Evolutionary conservation across 2,113 vertebrate genomes (phyloP), one percentile per base, ranked within the genome.

Genomic region (Tachuris rubrigastra): DNA sequence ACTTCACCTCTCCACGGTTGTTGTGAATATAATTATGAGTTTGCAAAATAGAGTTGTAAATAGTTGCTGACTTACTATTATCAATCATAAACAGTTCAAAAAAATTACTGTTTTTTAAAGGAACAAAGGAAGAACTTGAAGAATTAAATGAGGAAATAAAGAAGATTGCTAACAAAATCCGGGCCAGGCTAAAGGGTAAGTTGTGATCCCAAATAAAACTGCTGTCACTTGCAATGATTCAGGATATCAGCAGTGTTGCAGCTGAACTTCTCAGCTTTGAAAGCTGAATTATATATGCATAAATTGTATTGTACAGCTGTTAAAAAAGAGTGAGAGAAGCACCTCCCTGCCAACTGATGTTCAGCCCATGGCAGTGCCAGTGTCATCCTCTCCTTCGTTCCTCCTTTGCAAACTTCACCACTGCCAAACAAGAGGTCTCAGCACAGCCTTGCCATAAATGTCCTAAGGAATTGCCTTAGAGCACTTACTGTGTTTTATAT

Each of bases 111-210:
- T 65, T 91, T 75, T 42, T 94, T 89, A 53, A 96, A 99, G 99
- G 97, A 96, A 99, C 98, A 60, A 99, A 99, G 96, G 98, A 99
- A 80, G 98, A 99, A 66, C 98, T 99, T 33, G 98, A 99, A 93
- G 98, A 98, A 41, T 95, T 99, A 92, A 99, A 98, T 90, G 98
- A 97, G 66, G 98, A 99, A 87, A 99, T 99, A 97, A 99, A 99
- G 98, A 99, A 98, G 86, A 99, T 98, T 28, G 99, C 99, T 89
- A 99, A 99, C 76, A 98, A 98, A 85, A 96, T 99, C 73, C 98
- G 98, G 87, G 97, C 97, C 35, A 99, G 98, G 93, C 97, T 99
- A 73, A 99, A 99, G 97, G 87, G 98, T 98, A 80, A 98, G 98
- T 94, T 55, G 18, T 52, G 50, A 83, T 44, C 30, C 73, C 52